Evolutionary conservation across 2,888 invertebrate species (phyloP).

Genomic region (Clanis bilineata): DNA sequence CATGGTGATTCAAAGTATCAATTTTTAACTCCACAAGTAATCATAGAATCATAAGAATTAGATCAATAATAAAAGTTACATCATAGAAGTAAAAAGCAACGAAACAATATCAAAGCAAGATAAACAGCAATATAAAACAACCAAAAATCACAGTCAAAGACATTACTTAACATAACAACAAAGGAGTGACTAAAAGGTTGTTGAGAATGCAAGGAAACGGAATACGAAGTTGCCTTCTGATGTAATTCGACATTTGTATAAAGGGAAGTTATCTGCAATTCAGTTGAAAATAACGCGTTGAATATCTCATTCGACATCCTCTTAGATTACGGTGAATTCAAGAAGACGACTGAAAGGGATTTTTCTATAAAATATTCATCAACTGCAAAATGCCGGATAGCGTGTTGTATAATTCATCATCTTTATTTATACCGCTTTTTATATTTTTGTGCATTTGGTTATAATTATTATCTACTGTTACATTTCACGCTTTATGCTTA

Average conservation of each 20-base stretch:
- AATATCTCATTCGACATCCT: conserved; percentile 58
- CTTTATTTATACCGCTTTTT: conserved; percentile 30
- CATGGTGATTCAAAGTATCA: too few species aligned
- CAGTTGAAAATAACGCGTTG: conserved; percentile 49
- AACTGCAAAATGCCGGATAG: conserved; percentile 42
- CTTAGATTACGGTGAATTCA: conserved; percentile 45
- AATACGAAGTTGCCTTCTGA: background rate
- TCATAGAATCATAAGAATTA: too few species aligned
- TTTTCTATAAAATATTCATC: conserved; percentile 66
- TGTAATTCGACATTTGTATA: conserved; percentile 5
- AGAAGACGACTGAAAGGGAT: conserved; percentile 28
- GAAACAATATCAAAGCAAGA: background rate
- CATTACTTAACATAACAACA: background rate
- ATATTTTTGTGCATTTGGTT: background rate
- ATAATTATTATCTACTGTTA: conserved; percentile 1
- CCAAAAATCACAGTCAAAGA: background rate
- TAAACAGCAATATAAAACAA: too few species aligned
- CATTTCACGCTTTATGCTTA: background rate
- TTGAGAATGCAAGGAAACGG: background rate
- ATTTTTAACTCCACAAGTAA: too few species aligned
- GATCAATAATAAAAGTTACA: too few species aligned
- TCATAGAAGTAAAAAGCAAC: too few species aligned
- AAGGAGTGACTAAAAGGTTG: background rate
- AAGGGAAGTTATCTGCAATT: conserved; percentile 43
- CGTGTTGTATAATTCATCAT: conserved; percentile 41